Conservation (phyloP, 1,140 invertebrate genomes). For the Diprion similis region DNA sequence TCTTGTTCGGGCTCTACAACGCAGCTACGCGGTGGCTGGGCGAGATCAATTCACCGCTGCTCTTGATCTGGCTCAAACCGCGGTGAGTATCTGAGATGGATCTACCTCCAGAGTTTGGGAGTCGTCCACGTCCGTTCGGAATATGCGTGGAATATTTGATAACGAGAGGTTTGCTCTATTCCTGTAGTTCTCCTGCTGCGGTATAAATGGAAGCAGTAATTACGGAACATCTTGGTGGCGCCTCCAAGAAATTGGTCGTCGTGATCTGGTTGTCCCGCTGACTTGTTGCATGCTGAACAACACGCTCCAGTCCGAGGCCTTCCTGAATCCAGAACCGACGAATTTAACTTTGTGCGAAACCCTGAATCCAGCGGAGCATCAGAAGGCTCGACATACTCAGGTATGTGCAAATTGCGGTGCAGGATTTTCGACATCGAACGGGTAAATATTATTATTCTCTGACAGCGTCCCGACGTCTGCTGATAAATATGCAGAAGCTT, state of each 20-base stretch:
- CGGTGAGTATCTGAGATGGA: slow-evolving; percentile 54
- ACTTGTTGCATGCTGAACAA: slow-evolving; percentile 80
- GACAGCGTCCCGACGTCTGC: background rate
- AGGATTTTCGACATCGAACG: background rate
- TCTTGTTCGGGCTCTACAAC: slow-evolving; percentile 74
- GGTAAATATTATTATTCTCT: background rate
- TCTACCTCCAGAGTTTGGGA: background rate
- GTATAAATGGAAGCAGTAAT: slow-evolving; percentile 78
- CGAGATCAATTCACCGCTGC: slow-evolving; percentile 79
- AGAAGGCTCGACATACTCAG: slow-evolving; percentile 68
- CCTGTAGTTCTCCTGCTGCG: slow-evolving; percentile 83
- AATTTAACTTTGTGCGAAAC: slow-evolving; percentile 78
- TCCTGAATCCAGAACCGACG: slow-evolving; percentile 78
- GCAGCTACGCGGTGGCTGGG: slow-evolving; percentile 77
- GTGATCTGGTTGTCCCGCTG: slow-evolving; percentile 76
- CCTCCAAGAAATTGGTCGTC: slow-evolving; percentile 73
- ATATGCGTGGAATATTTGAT: background rate
- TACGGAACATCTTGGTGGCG: slow-evolving; percentile 85
- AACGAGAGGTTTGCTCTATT: slow-evolving; percentile 1
- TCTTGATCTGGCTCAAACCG: slow-evolving; percentile 76
- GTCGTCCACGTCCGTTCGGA: slow-evolving; percentile 11
- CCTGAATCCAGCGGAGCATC: slow-evolving; percentile 65
- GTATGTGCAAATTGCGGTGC: slow-evolving; percentile 45
- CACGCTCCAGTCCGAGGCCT: slow-evolving; percentile 63
- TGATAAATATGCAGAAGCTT: too few relatives aligned